phyloP scores from a whole-genome alignment of 1,140 invertebrate species.

The Sminthurides bifidus region DNA sequence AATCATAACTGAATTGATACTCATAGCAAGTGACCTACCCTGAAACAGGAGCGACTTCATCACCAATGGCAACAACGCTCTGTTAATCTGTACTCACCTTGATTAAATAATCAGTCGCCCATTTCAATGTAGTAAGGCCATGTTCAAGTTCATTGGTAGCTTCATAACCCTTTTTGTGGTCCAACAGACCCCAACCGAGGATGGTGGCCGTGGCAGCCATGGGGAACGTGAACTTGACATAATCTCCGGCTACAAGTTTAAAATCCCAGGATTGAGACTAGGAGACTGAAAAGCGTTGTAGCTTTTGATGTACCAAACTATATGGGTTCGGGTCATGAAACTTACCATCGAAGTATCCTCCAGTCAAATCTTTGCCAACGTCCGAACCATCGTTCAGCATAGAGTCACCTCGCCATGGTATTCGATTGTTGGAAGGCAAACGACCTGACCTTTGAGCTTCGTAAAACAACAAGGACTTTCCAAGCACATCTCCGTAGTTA shows the following conservation, averaged over 20 bases:
- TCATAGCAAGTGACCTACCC: too few species aligned
- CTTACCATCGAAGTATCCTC: conserved; percentile 39
- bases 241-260: conserved; percentile 37
- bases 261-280: neutral
- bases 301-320: neutral
- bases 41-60: too few species aligned
- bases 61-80: conserved; percentile 40
- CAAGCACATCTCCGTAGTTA: conserved; percentile 33
- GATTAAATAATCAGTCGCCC: conserved; percentile 35
- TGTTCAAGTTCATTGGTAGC: conserved; percentile 34
- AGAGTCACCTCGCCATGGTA: conserved; percentile 36
- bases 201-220: conserved; percentile 36
- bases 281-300: neutral
- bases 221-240: conserved; percentile 39
- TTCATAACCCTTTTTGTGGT: conserved; percentile 33
- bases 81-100: too few species aligned
- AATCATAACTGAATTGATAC: too few species aligned
- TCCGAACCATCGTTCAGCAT: conserved; percentile 35
- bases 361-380: conserved; percentile 35
- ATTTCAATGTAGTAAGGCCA: conserved; percentile 33
- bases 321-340: neutral
- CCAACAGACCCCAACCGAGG: conserved; percentile 37
- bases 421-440: conserved; percentile 35
- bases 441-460: conserved; percentile 38
- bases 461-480: conserved; percentile 38